These are phyloP conservation scores for Alca torda DNA, from an alignment of 2,797 vertebrate species.

Conservation along the genomic window DNA sequence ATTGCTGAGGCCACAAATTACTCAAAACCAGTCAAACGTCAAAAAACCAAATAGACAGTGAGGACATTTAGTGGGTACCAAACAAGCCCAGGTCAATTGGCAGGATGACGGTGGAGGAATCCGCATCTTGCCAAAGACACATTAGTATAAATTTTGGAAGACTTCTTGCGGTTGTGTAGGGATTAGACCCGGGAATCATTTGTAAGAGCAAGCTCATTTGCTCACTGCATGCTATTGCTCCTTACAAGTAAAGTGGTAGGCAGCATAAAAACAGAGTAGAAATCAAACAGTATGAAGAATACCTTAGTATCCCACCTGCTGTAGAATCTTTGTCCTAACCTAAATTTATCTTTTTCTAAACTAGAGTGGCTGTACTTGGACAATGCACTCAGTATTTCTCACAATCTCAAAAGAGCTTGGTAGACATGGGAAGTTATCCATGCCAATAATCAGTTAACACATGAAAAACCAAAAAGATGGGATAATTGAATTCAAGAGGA, in stretches of 20 bases:
- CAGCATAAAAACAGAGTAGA: not conserved
- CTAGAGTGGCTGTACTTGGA: not conserved
- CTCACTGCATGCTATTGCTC: not conserved
- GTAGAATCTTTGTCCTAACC: not conserved
- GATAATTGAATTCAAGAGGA: not conserved
- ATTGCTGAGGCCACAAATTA: not conserved
- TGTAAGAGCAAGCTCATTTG: not conserved
- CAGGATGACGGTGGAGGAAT: not conserved
- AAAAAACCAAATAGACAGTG: not conserved
- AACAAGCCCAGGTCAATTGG: not conserved
- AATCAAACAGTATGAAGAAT: not conserved
- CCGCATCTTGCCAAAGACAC: not conserved
- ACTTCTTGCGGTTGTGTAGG: not conserved
- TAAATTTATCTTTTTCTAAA: not conserved
- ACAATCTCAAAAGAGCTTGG: not conserved
- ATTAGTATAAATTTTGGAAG: not conserved
- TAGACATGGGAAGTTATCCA: not conserved
- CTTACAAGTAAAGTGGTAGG: too few species aligned
- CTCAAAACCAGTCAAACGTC: not conserved
- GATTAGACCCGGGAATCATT: not conserved
- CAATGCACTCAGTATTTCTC: not conserved
- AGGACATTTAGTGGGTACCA: too few species aligned
- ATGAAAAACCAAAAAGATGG: not conserved
- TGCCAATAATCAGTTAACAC: not conserved
- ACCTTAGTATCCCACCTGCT: too few species aligned